Percentiles rank a stretch among this genome's conserved stretches.
Conservation (phyloP, 2,113 vertebrate genomes). For the Oenanthe oenanthe region DNA sequence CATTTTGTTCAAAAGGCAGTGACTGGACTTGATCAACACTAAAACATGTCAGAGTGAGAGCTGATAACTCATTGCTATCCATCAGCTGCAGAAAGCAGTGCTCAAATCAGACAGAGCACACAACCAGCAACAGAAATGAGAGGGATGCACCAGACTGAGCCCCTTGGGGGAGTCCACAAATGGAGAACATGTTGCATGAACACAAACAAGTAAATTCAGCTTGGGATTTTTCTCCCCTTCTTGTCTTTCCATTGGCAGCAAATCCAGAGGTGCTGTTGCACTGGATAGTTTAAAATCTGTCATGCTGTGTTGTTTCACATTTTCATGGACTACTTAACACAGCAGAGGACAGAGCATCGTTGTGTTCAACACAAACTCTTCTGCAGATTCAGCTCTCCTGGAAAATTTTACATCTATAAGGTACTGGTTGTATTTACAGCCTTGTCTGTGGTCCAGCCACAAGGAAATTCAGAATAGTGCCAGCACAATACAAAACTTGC, state of each 20-base stretch:
- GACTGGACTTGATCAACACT: neutral
- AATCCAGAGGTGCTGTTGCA: neutral
- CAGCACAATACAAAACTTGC: neutral
- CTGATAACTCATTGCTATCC: neutral
- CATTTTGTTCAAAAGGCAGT: neutral
- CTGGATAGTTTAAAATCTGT: neutral
- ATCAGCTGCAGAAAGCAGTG: neutral
- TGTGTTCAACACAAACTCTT: neutral
- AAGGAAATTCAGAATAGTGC: neutral
- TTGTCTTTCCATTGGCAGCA: neutral
- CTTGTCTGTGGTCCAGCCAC: neutral
- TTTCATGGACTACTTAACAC: neutral
- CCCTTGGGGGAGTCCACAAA: neutral
- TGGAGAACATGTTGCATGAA: neutral
- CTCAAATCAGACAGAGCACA: neutral
- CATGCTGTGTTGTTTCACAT: neutral
- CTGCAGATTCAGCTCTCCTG: neutral
- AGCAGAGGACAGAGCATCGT: neutral
- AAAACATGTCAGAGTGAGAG: neutral
- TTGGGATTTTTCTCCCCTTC: too few relatives aligned
- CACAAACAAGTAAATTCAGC: neutral
- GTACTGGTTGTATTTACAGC: neutral
- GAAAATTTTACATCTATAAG: neutral
- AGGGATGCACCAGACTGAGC: neutral
- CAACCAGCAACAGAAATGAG: neutral